Evolutionary conservation across 2,888 invertebrate species (phyloP).

Genomic region (Lissocephala sabroskyi): DNA sequence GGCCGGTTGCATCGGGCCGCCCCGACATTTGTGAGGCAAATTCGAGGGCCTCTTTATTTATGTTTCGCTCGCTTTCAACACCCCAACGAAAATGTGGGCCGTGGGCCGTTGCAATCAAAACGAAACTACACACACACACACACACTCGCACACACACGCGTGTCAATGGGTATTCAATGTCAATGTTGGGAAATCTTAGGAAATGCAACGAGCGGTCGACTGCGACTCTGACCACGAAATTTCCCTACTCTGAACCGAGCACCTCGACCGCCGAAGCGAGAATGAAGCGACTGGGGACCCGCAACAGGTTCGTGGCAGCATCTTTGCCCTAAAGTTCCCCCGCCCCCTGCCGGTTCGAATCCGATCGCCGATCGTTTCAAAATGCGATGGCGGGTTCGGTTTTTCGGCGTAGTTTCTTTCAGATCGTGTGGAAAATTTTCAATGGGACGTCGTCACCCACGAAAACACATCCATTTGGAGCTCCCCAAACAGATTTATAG

Average conservation of each 20-base stretch:
- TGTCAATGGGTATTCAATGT: constrained; percentile 44
- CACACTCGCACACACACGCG: no score
- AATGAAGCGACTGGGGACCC: constrained; percentile 42
- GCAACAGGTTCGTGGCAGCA: not conserved
- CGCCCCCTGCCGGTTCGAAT: no score
- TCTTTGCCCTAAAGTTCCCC: no score
- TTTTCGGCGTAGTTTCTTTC: no score
- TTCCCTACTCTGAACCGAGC: constrained; percentile 32
- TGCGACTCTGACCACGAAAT: constrained; percentile 2
- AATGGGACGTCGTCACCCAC: no score
- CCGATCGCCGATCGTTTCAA: no score
- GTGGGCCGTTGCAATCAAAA: constrained; percentile 6
- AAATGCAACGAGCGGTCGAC: constrained; percentile 3
- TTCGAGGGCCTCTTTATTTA: constrained; percentile 16
- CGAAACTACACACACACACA: constrained; percentile 9
- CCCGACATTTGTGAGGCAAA: constrained; percentile 18
- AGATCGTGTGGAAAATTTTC: no score
- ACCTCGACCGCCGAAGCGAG: constrained; percentile 43
- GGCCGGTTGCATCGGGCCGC: constrained; percentile 21
- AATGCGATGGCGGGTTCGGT: no score
- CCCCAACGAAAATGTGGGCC: constrained; percentile 8
- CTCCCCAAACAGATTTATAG: no score
- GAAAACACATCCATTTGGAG: no score
- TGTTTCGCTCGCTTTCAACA: constrained; percentile 25
- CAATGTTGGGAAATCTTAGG: constrained; percentile 44